Evolutionary conservation across 35 echinoderm and acorn worm species (phyloP), one percentile per base, ranked within the genome.

Genomic region (Apostichopus japonicus): DNA sequence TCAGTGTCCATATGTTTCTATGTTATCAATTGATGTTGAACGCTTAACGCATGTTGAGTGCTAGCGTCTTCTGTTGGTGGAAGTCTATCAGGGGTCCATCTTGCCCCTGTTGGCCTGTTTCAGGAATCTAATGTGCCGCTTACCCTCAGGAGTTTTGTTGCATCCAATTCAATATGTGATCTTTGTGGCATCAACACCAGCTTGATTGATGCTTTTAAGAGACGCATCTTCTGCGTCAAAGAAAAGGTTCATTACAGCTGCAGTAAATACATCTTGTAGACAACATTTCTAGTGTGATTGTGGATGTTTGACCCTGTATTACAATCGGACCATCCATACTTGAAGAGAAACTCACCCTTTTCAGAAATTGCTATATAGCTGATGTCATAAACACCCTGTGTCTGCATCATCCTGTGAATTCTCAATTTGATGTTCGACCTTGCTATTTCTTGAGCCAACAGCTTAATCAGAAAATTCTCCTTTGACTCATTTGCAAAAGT

Each of bases 31-130:
- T 87, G 84, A 67, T 87, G 55, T 52, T 87, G 84, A 6, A 57
- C 84, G 5, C 84, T 87, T 87, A 87, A 54, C 6, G 84, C 84
- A 87, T 87, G 84, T 9, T 87, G 84, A 87, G 52, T 87, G 84
- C 55, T 57, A n/a, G 84, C 84, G 59, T 87, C 84, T 55, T 87
- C 84, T 87, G 84, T 87, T 87, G 55, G 84, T 87, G 84, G 84
- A 55, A 87, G 84, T 87, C 57, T 87, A 0, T 87, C 55, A 44
- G 56, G 56, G 84, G 52, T 87, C 84, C 56, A 87, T 55, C 84
- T 63, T 87, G 0, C 55, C 84, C 10, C 7, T 65, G 52, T 55
- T 58, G 59, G 7, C 53, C 55, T 87, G 78, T 87, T 87, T 87
- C 55, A 4, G 84, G 54, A 65, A 87, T 61, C 2, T 61, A n/a